Conservation (phyloP, 2,113 vertebrate species). For the Junco hyemalis region DNA sequence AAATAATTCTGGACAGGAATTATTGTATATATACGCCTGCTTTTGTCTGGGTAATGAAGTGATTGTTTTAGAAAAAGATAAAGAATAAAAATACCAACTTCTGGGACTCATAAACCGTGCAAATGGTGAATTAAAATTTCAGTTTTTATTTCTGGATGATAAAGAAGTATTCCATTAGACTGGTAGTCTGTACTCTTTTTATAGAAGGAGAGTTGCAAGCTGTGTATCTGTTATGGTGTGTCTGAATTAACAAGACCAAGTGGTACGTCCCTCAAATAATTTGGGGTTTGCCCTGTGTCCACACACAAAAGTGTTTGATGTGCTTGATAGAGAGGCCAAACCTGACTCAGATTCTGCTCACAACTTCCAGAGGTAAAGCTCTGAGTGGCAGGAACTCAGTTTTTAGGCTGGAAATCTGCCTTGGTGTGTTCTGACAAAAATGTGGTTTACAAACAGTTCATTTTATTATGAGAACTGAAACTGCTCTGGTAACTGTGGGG, state of each 20-base stretch:
- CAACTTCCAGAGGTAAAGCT: background rate
- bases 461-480: background rate
- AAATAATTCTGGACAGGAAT: background rate
- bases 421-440: background rate
- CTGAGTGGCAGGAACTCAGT: background rate
- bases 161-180: background rate
- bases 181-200: background rate
- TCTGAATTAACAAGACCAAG: background rate
- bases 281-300: background rate
- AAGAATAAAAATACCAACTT: background rate
- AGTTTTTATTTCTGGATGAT: background rate
- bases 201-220: background rate
- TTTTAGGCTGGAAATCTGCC: background rate
- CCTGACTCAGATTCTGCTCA: background rate
- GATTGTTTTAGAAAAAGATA: background rate
- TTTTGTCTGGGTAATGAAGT: background rate
- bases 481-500: accelerated
- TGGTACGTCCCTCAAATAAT: background rate
- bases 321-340: background rate
- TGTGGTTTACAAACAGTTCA: background rate
- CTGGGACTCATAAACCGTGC: background rate
- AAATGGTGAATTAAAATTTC: background rate
- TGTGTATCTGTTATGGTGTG: background rate
- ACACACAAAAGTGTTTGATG: background rate
- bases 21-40: too few species aligned